Base-by-base conservation (phyloP, 2,113 vertebrate genomes). In the Phodopus roborovskii region DNA sequence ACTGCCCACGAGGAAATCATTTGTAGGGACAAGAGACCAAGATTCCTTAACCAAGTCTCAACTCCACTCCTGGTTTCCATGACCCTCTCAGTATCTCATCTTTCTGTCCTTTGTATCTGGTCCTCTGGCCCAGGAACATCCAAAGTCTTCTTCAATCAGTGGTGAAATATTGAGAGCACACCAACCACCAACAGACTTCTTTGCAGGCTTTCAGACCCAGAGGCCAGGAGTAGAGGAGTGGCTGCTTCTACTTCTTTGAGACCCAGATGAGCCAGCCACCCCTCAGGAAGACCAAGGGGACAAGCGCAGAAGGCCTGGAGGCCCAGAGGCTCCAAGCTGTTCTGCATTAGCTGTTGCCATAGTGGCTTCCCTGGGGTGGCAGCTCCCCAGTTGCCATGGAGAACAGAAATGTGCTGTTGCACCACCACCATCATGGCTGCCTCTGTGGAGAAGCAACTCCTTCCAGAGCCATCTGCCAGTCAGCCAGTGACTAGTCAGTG, bases 291-390 rank as follows among this genome's bases (percentile, higher is more conserved):
- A 68, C 5, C 13, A 16, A 11, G 64, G 26, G 50, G 28, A 56
- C 0, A 30, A 93, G 36, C 94, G 89, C 95, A 95, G 58, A 90
- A 94, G 88, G 83, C 64, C 2, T 2, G 16, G 50, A 91, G 53
- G 62, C 90, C 83, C 90, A 7, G 50, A 88, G 90, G 77, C 42
- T 66, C 58, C 33, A n/a, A 64, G 33, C 79, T 50, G 39, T 85
- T 88, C 36, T 78, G 2, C 75, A 74, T 58, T 10, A 58, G 90
- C 81, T 15, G 85, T 97, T 94, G 85, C 95, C 58, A 92, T 83
- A 74, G 94, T 20, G 95, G 68, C 85, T 50, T 96, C 96, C 94
- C 88, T 56, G 48, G 71, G 62, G 94, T 75, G 82, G 68, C 2
- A 19, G 77, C 91, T 95, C 85, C 79, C 48, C 20, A 71, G 95